Evolutionary conservation across 2,888 invertebrate genomes (phyloP), one percentile per base, ranked within the genome.

Genomic region (Tipula vernalis): DNA sequence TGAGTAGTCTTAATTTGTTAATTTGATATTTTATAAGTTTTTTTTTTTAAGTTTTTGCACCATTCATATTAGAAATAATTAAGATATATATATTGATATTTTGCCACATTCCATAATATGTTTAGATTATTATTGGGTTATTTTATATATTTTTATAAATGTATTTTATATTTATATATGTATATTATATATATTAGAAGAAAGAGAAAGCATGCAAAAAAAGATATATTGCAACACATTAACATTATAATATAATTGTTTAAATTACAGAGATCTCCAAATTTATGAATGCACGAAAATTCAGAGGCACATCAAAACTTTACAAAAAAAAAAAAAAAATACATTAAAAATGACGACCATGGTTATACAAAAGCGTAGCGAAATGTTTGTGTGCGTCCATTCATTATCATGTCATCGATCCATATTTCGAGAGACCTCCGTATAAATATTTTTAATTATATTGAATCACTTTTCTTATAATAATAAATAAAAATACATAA

Each of bases 1-100:
- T 91, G 91, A 90, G 90, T 90, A 89, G 90, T 91, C 91, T 91
- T 88, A 87, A 87, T 42, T 86, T 86, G 86, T 86, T 28, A 47
- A 36, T 36, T 47, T 36, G 36, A 42, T 86, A 57, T 86, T 86
- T 86, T 57, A 51, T 86, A 57, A 86, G 15, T 39, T 18, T 86
- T 86, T 86, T n/a, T 84, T 86, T 86, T 83, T 86, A n/a, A 44
- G 10, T 85, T 28, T 28, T 85, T 85, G 84, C 84, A 84, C 84
- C 84, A 84, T 83, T 83, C 36, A 85, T 44, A 51, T 86, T 47
- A 47, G 12, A 47, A 51, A 47, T 51, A 86, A 47, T 86, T 86
- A 85, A 47, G 57, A 47, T 39, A 36, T 86, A 57, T 85, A 85
- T 36, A 86, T 86, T 86, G 85, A 51, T 47, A 85, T 87, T 86